Conservation (phyloP, 2,797 vertebrate species). For the Xiphorhynchus erythropygius region DNA sequence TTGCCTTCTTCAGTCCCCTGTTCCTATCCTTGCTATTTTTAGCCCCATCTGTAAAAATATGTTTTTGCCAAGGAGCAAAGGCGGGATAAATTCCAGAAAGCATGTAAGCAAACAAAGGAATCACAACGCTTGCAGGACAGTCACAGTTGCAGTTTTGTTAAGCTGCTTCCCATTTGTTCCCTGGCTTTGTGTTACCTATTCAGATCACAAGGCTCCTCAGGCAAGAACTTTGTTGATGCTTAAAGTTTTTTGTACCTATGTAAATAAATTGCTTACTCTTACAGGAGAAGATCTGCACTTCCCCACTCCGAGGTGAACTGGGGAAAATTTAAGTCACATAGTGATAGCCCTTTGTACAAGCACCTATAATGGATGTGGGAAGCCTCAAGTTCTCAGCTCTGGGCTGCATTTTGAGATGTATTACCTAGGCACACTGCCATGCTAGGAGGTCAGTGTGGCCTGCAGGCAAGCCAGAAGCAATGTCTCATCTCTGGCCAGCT, state of each 20-base stretch:
- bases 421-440: neutral
- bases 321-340: neutral
- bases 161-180: neutral
- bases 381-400: neutral
- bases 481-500: neutral
- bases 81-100: constrained; percentile 21
- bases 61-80: constrained; percentile 31
- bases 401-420: neutral
- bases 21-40: constrained; percentile 51
- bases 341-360: neutral
- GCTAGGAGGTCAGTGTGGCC: neutral
- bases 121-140: neutral
- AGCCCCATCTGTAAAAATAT: constrained; percentile 53
- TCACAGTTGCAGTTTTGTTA: neutral
- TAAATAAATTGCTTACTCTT: neutral
- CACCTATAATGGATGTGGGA: neutral
- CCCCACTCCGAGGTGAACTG: neutral
- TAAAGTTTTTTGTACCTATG: neutral
- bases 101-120: constrained; percentile 34
- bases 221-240: neutral
- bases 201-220: neutral
- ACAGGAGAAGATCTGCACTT: neutral
- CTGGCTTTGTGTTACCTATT: neutral
- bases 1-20: neutral
- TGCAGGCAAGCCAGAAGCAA: neutral